Percentiles rank a stretch among this genome's conserved stretches.
Evolutionary conservation across 2,797 vertebrate genomes (phyloP).

Genomic region (Siniperca undulata): DNA sequence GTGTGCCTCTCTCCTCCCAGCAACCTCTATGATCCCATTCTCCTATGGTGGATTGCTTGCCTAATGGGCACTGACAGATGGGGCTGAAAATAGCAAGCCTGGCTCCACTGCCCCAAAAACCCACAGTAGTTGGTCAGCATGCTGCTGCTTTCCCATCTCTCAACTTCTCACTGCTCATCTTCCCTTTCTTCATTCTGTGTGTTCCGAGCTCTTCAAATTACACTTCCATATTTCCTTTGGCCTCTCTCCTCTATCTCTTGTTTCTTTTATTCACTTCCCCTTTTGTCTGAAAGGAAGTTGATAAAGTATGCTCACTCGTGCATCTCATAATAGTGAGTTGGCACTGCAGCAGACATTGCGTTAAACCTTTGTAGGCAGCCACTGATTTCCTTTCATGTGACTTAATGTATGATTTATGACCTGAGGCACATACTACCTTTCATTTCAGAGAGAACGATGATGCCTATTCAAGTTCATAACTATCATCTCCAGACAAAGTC

Average conservation of each 20-base stretch:
- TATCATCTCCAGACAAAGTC: slow-evolving; percentile 48
- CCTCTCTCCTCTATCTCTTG: slow-evolving; percentile 26
- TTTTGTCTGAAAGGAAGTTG: slow-evolving; percentile 61
- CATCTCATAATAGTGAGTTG: slow-evolving; percentile 50
- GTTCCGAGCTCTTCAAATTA: slow-evolving; percentile 45
- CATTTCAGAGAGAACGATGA: slow-evolving; percentile 63
- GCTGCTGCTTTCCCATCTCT: slow-evolving; percentile 63
- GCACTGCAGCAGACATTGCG: slow-evolving; percentile 49
- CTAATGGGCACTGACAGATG: slow-evolving; percentile 87
- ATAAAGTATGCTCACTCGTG: slow-evolving; percentile 52
- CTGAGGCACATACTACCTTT: slow-evolving; percentile 65
- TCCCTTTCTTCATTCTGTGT: slow-evolving; percentile 39
- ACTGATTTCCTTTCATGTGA: slow-evolving; percentile 71
- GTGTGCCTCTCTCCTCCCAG: slow-evolving; percentile 79
- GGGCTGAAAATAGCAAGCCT: slow-evolving; percentile 83
- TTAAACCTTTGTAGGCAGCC: slow-evolving; percentile 63
- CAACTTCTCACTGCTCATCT: slow-evolving; percentile 61
- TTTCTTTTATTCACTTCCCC: slow-evolving; percentile 57
- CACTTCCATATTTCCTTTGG: slow-evolving; percentile 50
- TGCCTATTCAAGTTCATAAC: slow-evolving; percentile 68
- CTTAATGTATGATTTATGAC: slow-evolving; percentile 76
- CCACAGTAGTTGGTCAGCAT: slow-evolving; percentile 64
- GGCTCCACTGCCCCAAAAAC: slow-evolving; percentile 78
- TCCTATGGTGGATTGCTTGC: slow-evolving; percentile 87
- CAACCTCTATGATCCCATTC: slow-evolving; percentile 87